Percentiles rank a stretch among this genome's conserved stretches.
phyloP scores from a whole-genome alignment of 1,140 invertebrate species.

The Drosophila truncata region DNA sequence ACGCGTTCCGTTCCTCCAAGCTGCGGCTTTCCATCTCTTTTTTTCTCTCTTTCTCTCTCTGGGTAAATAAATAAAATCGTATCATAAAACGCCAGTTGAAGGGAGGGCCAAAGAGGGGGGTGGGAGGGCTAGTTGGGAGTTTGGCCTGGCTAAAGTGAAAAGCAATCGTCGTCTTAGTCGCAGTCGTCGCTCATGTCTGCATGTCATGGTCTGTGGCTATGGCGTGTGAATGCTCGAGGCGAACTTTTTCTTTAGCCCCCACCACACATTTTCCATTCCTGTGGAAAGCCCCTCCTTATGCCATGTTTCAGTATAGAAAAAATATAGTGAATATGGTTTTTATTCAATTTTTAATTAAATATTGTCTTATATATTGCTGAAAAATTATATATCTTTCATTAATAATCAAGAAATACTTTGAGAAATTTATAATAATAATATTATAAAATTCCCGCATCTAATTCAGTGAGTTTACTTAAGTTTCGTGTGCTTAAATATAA shows the following conservation, averaged over 20 bases:
- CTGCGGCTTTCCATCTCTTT: slow-evolving; percentile 22
- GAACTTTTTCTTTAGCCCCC: slow-evolving; percentile 50
- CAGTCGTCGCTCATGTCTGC: slow-evolving; percentile 64
- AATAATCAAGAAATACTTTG: background rate
- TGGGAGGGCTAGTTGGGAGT: background rate
- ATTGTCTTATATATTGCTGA: background rate
- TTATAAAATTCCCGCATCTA: background rate
- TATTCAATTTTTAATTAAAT: background rate
- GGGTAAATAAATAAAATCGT: slow-evolving; percentile 80
- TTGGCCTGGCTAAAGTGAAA: slow-evolving; percentile 65
- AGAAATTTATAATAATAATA: background rate
- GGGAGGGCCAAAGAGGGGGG: slow-evolving; percentile 21
- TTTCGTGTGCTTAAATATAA: too few species aligned
- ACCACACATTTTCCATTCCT: slow-evolving; percentile 7
- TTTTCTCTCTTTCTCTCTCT: slow-evolving; percentile 13
- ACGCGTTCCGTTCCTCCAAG: slow-evolving; percentile 58
- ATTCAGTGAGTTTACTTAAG: background rate
- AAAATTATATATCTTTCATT: background rate
- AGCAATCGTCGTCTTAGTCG: slow-evolving; percentile 68
- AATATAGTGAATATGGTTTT: slow-evolving; percentile 1
- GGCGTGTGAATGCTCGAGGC: slow-evolving; percentile 77
- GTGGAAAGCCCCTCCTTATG: background rate
- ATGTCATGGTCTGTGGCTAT: slow-evolving; percentile 74
- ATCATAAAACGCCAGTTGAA: slow-evolving; percentile 67
- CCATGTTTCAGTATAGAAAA: slow-evolving; percentile 10